phyloP scores from a whole-genome alignment of 1,140 invertebrate genomes.

The Apis florea region DNA sequence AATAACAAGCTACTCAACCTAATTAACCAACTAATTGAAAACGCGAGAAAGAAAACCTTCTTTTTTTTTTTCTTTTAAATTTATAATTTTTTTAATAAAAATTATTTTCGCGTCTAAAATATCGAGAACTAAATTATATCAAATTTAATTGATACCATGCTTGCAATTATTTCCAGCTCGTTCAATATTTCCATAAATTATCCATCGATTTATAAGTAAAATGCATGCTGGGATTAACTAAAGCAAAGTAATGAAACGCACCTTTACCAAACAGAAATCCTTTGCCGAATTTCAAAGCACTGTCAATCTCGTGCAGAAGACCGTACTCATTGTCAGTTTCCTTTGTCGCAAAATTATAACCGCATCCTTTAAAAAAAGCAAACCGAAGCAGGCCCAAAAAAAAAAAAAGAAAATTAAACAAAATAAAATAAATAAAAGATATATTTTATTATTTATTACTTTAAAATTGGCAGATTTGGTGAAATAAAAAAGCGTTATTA shows the following conservation, averaged over 20 bases:
- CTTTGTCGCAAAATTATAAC: constrained; percentile 62
- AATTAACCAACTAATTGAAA: not conserved
- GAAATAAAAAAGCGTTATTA: not conserved
- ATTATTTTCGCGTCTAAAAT: not conserved
- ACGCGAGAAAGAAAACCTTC: no score
- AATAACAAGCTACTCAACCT: not conserved
- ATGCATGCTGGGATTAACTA: constrained; percentile 42
- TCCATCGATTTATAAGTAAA: not conserved
- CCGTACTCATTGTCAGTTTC: constrained; percentile 74
- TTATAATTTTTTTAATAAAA: not conserved
- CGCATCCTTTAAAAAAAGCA: constrained; percentile 71
- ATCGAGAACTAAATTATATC: no score
- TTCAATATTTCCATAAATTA: not conserved
- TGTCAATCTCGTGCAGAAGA: constrained; percentile 85
- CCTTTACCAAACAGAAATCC: constrained; percentile 83
- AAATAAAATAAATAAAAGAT: constrained; percentile 20
- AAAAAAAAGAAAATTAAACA: constrained; percentile 6
- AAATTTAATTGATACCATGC: no score
- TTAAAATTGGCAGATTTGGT: not conserved
- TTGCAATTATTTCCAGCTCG: no score
- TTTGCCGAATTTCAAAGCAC: constrained; percentile 81
- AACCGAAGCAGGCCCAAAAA: constrained; percentile 54
- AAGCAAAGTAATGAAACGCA: constrained; percentile 68
- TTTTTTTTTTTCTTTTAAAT: no score
- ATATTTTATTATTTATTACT: not conserved